These are phyloP conservation scores for Gymnothorax javanicus DNA, from an alignment of 2,797 vertebrate genomes.

Conservation along the genomic window DNA sequence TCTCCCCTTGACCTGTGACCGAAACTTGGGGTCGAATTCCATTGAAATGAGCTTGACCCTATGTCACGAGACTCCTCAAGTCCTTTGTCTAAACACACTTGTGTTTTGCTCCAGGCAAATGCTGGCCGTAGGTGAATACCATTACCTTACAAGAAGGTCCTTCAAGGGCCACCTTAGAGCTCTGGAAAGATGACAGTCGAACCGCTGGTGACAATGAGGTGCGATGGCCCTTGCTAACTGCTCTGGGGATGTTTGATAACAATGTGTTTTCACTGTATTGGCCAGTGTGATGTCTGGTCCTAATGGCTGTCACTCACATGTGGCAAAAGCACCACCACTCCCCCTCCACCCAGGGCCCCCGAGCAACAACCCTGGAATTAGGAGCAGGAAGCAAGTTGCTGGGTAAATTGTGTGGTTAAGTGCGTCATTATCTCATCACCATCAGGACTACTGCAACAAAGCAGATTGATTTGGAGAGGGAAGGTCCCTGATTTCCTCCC, in stretches of 20 bases:
- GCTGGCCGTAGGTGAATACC: slow-evolving; percentile 57
- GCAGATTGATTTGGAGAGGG: slow-evolving; percentile 84
- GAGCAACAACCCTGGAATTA: slow-evolving; percentile 85
- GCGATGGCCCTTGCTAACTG: slow-evolving; percentile 77
- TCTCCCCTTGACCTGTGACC: not conserved
- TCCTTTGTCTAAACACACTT: not conserved
- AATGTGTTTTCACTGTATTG: slow-evolving; percentile 70
- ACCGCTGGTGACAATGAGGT: slow-evolving; percentile 81
- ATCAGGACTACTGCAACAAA: slow-evolving; percentile 86
- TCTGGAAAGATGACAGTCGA: not conserved
- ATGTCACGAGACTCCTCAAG: slow-evolving; percentile 32
- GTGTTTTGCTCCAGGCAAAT: slow-evolving; percentile 65
- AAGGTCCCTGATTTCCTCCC: slow-evolving; percentile 77
- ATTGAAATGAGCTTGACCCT: not conserved
- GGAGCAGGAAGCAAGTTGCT: slow-evolving; percentile 88
- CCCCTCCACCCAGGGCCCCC: slow-evolving; percentile 74
- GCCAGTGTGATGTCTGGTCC: slow-evolving; percentile 78
- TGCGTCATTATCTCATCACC: slow-evolving; percentile 99
- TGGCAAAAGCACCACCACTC: slow-evolving; percentile 86
- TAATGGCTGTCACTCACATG: slow-evolving; percentile 83
- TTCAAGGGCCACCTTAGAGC: slow-evolving; percentile 79
- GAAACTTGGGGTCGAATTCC: not conserved
- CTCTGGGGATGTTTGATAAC: slow-evolving; percentile 85
- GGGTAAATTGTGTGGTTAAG: slow-evolving; percentile 92
- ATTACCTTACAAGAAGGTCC: slow-evolving; percentile 75